Evolutionary conservation across 2,113 vertebrate species (phyloP).

Genomic region (Amazona vittata): DNA sequence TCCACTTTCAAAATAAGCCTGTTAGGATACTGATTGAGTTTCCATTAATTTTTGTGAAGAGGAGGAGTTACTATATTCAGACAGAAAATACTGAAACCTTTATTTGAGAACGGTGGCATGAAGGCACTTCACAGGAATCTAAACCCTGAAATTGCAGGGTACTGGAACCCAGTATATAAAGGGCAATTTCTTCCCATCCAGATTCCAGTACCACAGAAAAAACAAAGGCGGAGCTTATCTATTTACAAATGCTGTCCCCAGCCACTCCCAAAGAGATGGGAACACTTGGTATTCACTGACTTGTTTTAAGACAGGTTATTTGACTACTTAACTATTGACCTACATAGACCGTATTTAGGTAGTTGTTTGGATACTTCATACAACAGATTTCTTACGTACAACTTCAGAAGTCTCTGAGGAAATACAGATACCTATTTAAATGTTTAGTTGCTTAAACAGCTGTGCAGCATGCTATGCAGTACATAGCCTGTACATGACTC

Average conservation of each 20-base stretch:
- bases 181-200: not conserved
- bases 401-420: not conserved
- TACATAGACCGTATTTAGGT: not conserved
- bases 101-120: not conserved
- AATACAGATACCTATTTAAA: not conserved
- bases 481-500: not conserved
- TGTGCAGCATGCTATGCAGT: not conserved
- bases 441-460: not conserved
- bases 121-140: not conserved
- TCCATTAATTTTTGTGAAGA: not conserved
- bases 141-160: conserved; percentile 25
- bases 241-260: not conserved
- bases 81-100: conserved; percentile 6
- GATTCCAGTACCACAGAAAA: not conserved
- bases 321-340: not conserved
- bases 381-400: not conserved
- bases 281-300: not conserved
- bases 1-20: not conserved
- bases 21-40: not conserved
- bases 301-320: conserved; percentile 16
- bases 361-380: not conserved
- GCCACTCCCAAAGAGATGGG: not conserved
- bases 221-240: conserved; percentile 30
- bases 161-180: conserved; percentile 3
- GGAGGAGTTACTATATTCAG: not conserved